A percentile compares a stretch with the other conserved stretches of the same genome.
Conservation (phyloP, 2,797 vertebrate species). For the Gobionotothen gibberifrons region DNA sequence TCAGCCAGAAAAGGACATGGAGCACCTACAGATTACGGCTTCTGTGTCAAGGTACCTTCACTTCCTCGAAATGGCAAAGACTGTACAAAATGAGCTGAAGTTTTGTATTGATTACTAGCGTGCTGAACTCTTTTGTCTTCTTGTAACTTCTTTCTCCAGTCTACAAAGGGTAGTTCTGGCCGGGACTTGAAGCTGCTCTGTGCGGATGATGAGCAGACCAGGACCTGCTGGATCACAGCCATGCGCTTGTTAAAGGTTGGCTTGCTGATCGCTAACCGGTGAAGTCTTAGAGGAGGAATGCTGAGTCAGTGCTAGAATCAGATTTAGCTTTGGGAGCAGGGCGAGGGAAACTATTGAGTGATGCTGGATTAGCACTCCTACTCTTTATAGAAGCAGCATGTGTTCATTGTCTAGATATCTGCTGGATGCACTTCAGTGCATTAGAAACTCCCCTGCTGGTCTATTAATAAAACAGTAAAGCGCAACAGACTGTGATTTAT, state of each 20-base stretch:
- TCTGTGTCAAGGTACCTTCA: conserved; percentile 93
- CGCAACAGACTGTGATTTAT: conserved; percentile 11
- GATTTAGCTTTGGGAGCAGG: conserved; percentile 65
- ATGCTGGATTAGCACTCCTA: conserved; percentile 63
- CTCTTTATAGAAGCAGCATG: conserved; percentile 62
- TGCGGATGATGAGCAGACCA: conserved; percentile 94
- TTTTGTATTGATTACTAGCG: conserved; percentile 27
- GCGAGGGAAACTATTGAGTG: conserved; percentile 62
- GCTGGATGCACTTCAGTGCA: conserved; percentile 48
- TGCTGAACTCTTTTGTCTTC: conserved; percentile 35
- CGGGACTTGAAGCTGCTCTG: conserved; percentile 97
- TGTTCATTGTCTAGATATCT: conserved; percentile 66
- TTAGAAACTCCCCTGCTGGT: conserved; percentile 39
- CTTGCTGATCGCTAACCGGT: conserved; percentile 58
- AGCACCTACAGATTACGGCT: conserved; percentile 91
- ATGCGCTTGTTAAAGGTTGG: conserved; percentile 97
- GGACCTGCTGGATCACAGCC: conserved; percentile 97
- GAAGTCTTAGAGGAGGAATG: conserved; percentile 59
- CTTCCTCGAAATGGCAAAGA: conserved; percentile 26
- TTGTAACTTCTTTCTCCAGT: conserved; percentile 82
- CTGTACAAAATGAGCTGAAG: conserved; percentile 21
- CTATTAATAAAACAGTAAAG: conserved; percentile 47
- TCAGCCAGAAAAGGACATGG: conserved; percentile 91
- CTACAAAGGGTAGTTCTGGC: conserved; percentile 90
- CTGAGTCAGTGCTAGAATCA: conserved; percentile 68